phyloP scores from a whole-genome alignment of 2,888 invertebrate species.

The Erebia epiphron region DNA sequence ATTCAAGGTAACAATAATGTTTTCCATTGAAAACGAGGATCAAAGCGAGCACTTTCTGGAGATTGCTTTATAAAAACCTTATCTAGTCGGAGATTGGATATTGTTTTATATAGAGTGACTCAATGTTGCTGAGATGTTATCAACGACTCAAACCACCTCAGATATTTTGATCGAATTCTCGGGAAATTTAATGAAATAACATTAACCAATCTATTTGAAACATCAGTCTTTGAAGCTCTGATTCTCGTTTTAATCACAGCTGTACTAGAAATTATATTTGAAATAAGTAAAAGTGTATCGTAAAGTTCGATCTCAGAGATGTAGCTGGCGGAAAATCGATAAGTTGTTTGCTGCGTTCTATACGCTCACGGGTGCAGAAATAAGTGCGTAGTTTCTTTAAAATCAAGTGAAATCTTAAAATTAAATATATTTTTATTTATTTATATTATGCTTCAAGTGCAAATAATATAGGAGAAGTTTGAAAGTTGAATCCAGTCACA shows the following conservation, averaged over 20 bases:
- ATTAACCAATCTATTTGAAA: not conserved
- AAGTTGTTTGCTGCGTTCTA: no score
- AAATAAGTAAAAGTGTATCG: no score
- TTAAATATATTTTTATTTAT: not conserved
- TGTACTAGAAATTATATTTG: no score
- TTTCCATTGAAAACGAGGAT: conserved; percentile 30
- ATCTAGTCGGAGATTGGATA: conserved; percentile 19
- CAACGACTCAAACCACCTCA: not conserved
- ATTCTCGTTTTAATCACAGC: no score
- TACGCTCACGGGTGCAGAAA: no score
- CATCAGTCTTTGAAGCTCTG: not conserved
- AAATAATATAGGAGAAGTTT: not conserved
- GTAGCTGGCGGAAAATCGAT: no score
- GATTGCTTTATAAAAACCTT: conserved; percentile 28
- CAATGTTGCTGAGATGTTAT: not conserved
- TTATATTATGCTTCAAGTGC: not conserved
- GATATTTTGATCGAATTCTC: not conserved
- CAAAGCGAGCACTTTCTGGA: conserved; percentile 15
- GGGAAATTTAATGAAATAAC: not conserved
- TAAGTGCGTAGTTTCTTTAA: no score
- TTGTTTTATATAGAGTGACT: conserved; percentile 10
- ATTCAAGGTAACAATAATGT: conserved; percentile 26
- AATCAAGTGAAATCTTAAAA: not conserved
- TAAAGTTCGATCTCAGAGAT: no score
- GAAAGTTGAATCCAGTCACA: conserved; percentile 5